Percentiles rank a stretch among this genome's conserved stretches.
Evolutionary conservation across 2,797 vertebrate genomes (phyloP).

Genomic region (Gambelia wislizenii): DNA sequence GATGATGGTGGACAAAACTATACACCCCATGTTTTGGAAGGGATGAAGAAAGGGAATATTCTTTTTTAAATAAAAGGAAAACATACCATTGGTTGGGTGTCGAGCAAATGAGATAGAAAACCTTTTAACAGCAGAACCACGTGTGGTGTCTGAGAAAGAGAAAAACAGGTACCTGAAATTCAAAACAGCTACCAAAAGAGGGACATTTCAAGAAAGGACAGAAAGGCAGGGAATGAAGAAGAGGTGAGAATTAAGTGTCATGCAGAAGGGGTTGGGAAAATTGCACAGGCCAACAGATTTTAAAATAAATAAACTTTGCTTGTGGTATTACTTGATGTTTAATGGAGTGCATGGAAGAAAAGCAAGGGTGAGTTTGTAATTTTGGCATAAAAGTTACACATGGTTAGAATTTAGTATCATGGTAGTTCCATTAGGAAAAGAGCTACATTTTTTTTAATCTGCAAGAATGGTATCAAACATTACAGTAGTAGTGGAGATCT

Average conservation of each 20-base stretch:
- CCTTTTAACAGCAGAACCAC: conserved; percentile 95
- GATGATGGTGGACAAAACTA: conserved; percentile 74
- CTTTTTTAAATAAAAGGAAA: conserved; percentile 88
- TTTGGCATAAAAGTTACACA: conserved; percentile 67
- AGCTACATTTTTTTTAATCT: conserved; percentile 58
- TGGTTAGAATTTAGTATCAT: conserved; percentile 61
- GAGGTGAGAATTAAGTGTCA: conserved; percentile 81
- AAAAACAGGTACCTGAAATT: conserved; percentile 95
- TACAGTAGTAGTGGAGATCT: conserved; percentile 48
- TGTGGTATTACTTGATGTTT: conserved; percentile 71
- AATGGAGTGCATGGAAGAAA: conserved; percentile 77
- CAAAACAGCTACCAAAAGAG: conserved; percentile 87
- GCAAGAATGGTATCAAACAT: conserved; percentile 55
- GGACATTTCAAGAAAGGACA: conserved; percentile 79
- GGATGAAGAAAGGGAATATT: conserved; percentile 83
- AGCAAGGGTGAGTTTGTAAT: conserved; percentile 72
- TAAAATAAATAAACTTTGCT: conserved; percentile 73
- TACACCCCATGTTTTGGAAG: conserved; percentile 76
- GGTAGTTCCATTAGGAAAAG: conserved; percentile 37
- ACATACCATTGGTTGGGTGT: conserved; percentile 98
- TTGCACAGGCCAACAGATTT: conserved; percentile 76
- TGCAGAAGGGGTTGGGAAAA: conserved; percentile 81
- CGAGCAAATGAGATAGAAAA: conserved; percentile 98
- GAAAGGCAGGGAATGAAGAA: conserved; percentile 70
- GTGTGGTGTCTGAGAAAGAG: conserved; percentile 95